phyloP scores from a whole-genome alignment of 2,797 vertebrate species.

The Siniperca obscura region DNA sequence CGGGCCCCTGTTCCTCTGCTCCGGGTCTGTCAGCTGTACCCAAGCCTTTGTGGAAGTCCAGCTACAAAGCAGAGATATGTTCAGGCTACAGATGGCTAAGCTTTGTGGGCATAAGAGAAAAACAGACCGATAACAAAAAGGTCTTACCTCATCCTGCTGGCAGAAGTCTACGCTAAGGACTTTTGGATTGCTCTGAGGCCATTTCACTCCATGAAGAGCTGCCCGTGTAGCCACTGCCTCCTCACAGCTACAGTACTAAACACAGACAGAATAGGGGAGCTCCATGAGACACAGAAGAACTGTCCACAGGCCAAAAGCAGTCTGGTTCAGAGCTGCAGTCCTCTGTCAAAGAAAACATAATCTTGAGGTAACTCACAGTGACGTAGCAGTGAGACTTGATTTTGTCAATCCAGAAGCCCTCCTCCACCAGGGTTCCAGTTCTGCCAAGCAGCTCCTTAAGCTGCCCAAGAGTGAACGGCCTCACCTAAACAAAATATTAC shows the following conservation, averaged over 20 bases:
- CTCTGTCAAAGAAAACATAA: not conserved
- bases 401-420: conserved; percentile 94
- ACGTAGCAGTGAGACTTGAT: conserved; percentile 96
- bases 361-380: conserved; percentile 83
- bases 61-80: conserved; percentile 71
- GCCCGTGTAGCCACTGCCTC: conserved; percentile 89
- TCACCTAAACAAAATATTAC: conserved; percentile 82
- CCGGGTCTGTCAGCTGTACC: conserved; percentile 74
- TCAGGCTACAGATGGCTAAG: conserved; percentile 9
- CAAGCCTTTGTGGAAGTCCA: conserved; percentile 92
- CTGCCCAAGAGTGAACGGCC: conserved; percentile 93
- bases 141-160: conserved; percentile 90
- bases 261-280: not conserved
- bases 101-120: not conserved
- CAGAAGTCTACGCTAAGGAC: conserved; percentile 93
- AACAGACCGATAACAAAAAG: not conserved
- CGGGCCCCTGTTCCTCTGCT: conserved; percentile 70
- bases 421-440: conserved; percentile 89
- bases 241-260: conserved; percentile 89
- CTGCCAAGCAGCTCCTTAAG: conserved; percentile 91
- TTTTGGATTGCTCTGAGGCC: conserved; percentile 95
- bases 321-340: not conserved
- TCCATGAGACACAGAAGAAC: not conserved
- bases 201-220: conserved; percentile 93
- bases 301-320: not conserved